Evolutionary conservation across 2,888 invertebrate species (phyloP).

Genomic region (Lydus trimaculatus): DNA sequence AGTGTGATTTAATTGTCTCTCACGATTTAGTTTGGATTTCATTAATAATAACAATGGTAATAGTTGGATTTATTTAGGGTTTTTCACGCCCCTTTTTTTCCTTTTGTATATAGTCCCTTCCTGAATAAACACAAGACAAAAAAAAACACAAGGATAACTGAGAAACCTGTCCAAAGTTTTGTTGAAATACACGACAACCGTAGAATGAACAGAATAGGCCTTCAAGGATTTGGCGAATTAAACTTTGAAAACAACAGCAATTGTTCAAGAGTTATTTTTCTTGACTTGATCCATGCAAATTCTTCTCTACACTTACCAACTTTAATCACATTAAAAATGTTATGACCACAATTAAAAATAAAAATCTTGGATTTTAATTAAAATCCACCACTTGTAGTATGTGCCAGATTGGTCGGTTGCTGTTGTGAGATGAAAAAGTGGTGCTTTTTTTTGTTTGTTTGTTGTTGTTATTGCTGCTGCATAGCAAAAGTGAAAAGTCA

Average conservation of each 20-base stretch:
- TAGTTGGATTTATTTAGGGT: no score
- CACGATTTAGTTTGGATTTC: no score
- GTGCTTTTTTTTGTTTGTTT: no score
- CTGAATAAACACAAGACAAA: not conserved
- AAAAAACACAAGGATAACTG: not conserved
- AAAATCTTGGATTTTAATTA: not conserved
- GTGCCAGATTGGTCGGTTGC: no score
- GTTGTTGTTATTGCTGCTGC: no score
- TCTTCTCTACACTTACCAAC: not conserved
- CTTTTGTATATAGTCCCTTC: not conserved
- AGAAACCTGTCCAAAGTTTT: not conserved
- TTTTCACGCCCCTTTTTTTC: not conserved
- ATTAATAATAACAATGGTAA: no score
- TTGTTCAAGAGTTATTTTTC: not conserved
- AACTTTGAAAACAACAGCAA: slow-evolving; percentile 6
- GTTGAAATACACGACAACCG: not conserved
- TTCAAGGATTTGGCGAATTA: not conserved
- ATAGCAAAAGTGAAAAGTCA: not conserved
- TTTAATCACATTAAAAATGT: not conserved
- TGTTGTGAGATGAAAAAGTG: not conserved
- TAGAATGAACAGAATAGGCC: not conserved
- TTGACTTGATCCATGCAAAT: not conserved
- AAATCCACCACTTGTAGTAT: not conserved
- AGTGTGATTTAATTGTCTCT: no score
- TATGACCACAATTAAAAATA: not conserved